A percentile compares a stretch with the other conserved stretches of the same genome.
Conservation (phyloP, 2,797 vertebrate genomes). For the Buceros bicornis region DNA sequence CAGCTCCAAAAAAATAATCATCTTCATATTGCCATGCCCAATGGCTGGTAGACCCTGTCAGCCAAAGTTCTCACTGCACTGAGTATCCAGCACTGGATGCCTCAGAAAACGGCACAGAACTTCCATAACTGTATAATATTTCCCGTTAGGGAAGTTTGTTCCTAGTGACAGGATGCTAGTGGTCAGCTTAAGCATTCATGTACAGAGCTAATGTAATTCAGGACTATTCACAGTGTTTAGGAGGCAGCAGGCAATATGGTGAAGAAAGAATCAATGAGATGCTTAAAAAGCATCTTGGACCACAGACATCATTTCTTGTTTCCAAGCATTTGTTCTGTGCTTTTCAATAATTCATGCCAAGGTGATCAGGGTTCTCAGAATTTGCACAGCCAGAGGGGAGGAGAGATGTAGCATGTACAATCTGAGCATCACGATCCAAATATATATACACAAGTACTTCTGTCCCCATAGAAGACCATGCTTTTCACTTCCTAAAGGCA, state of each 20-base stretch:
- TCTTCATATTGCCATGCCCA: background rate
- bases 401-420: background rate
- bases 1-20: background rate
- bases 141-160: background rate
- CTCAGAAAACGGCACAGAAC: background rate
- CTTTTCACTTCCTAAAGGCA: background rate
- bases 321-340: constrained; percentile 9
- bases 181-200: background rate
- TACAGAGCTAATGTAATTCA: background rate
- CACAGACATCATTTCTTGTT: background rate
- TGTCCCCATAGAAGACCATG: background rate
- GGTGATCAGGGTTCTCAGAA: background rate
- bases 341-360: constrained; percentile 31
- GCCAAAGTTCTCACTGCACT: background rate
- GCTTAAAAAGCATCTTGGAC: constrained; percentile 21
- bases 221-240: background rate
- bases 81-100: background rate
- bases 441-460: background rate
- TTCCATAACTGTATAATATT: background rate
- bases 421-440: background rate
- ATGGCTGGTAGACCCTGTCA: background rate
- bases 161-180: constrained; percentile 8
- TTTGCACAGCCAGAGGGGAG: background rate
- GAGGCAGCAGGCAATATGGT: background rate
- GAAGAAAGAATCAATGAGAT: background rate